phyloP scores from a whole-genome alignment of 92 coral and sea anemone genomes.

The Ricordea florida region DNA sequence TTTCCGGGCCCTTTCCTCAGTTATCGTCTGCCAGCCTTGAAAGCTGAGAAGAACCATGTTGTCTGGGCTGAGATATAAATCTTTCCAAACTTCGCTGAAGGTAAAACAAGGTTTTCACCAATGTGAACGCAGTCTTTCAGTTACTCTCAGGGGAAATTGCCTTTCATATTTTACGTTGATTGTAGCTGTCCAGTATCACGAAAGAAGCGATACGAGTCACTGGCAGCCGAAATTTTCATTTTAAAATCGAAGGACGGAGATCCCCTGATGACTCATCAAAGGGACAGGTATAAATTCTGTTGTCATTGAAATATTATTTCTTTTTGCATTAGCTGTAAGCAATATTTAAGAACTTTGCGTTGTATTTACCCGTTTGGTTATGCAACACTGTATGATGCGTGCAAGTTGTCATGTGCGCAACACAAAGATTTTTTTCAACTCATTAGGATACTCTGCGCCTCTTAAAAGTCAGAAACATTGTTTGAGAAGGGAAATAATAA shows the following conservation, averaged over 20 bases:
- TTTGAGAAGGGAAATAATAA: neutral
- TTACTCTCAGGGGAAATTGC: too few relatives aligned
- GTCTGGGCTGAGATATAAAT: conserved; percentile 8
- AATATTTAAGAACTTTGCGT: neutral
- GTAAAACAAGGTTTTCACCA: neutral
- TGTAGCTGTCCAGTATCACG: conserved; percentile 62
- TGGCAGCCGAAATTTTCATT: conserved; percentile 75
- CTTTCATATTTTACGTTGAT: neutral
- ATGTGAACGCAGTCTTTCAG: neutral
- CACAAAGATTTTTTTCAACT: neutral
- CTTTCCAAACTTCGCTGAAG: neutral
- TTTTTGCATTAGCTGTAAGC: neutral
- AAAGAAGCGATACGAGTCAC: conserved; percentile 53
- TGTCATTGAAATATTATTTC: neutral
- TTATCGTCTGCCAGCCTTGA: too few relatives aligned
- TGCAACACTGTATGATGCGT: neutral
- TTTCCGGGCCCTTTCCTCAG: too few relatives aligned
- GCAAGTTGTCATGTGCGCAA: neutral
- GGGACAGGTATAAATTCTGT: conserved; percentile 62
- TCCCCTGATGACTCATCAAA: conserved; percentile 76
- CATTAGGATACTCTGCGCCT: neutral
- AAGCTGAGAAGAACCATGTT: neutral
- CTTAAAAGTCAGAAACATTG: neutral
- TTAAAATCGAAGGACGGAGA: conserved; percentile 78
- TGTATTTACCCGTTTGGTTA: neutral